phyloP scores from a whole-genome alignment of 2,888 invertebrate genomes.

The Caenorhabditis sulstoni region DNA sequence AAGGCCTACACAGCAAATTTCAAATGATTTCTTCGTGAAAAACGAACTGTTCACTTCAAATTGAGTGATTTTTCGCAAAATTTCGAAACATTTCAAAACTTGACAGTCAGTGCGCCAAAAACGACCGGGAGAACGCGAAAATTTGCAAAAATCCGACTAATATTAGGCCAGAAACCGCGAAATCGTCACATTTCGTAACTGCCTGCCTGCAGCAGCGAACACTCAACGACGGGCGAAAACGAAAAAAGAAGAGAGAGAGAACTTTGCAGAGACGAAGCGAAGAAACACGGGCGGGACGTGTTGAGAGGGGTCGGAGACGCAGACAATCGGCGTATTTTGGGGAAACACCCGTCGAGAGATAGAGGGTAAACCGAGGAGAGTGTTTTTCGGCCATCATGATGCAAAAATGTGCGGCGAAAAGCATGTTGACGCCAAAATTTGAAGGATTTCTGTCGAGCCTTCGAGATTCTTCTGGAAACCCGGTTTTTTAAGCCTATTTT shows the following conservation, averaged over 20 bases:
- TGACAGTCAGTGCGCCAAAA: not conserved
- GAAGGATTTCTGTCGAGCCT: not conserved
- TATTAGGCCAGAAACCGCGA: conserved; percentile 34
- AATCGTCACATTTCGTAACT: conserved; percentile 55
- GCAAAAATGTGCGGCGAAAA: conserved; percentile 46
- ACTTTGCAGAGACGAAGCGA: conserved; percentile 32
- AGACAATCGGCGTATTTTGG: conserved; percentile 38
- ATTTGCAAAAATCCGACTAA: not conserved
- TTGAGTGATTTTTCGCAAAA: too few relatives aligned
- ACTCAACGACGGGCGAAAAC: too few relatives aligned
- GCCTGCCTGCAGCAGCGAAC: conserved; percentile 34
- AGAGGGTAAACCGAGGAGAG: not conserved
- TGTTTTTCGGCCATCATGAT: conserved; percentile 38
- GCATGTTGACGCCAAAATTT: not conserved
- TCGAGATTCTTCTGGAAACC: too few relatives aligned
- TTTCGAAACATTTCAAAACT: too few relatives aligned
- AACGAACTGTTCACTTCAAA: too few relatives aligned
- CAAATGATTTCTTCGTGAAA: too few relatives aligned
- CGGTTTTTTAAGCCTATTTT: too few relatives aligned
- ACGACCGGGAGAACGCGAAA: too few relatives aligned
- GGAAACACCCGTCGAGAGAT: conserved; percentile 43
- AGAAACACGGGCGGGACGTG: conserved; percentile 17
- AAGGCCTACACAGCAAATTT: too few relatives aligned
- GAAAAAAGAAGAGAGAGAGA: not conserved
- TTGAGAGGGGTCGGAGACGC: conserved; percentile 23